Percentiles rank a stretch among this genome's conserved stretches.
Evolutionary conservation across 2,888 invertebrate genomes (phyloP).

Genomic region (Clunio marinus): DNA sequence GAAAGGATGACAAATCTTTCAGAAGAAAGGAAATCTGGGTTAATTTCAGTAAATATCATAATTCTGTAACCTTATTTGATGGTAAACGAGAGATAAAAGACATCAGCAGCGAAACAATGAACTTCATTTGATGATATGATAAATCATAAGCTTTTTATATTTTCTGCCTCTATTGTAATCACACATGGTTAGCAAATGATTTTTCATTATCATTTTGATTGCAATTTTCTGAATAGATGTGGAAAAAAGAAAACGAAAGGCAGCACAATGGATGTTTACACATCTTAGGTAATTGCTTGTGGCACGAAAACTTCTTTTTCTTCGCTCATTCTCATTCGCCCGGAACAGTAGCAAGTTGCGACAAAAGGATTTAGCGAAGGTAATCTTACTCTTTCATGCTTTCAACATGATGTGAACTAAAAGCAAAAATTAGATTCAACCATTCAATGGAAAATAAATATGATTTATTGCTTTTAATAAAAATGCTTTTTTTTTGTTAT

Average conservation of each 20-base stretch:
- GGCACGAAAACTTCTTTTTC: not conserved
- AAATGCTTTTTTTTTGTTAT: not conserved
- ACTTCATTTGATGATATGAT: not conserved
- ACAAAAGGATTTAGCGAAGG: not conserved
- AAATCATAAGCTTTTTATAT: not conserved
- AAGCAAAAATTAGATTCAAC: not conserved
- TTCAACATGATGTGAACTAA: not conserved
- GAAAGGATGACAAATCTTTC: not conserved
- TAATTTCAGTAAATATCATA: no score
- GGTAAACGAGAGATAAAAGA: not conserved
- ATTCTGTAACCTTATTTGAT: not conserved
- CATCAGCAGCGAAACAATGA: not conserved
- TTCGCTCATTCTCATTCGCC: not conserved
- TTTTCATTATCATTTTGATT: slow-evolving; percentile 36
- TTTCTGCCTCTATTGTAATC: slow-evolving; percentile 7
- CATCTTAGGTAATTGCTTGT: slow-evolving; percentile 10
- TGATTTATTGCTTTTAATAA: slow-evolving; percentile 19
- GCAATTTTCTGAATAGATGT: not conserved
- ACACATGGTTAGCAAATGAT: slow-evolving; percentile 31
- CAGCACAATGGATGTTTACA: not conserved
- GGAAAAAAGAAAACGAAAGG: slow-evolving; percentile 1
- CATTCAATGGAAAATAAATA: slow-evolving; percentile 17
- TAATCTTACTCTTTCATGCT: not conserved
- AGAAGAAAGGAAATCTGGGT: no score
- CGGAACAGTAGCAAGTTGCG: slow-evolving; percentile 13